Conservation (phyloP, 2,888 invertebrate species). For the Eupithecia vulgata region DNA sequence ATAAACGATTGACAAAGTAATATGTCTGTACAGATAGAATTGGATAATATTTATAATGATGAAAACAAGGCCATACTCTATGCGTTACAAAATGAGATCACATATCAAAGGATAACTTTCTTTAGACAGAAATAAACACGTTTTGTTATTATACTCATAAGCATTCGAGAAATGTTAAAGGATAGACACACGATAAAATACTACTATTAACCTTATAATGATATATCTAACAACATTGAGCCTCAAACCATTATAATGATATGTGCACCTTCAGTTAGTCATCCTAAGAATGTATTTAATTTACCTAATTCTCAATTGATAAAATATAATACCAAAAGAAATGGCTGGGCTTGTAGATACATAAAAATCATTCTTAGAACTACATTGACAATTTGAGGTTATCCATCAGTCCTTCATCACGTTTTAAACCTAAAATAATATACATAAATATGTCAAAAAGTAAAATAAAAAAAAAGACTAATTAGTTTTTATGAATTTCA, state of each 20-base stretch:
- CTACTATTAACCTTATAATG: constrained; percentile 55
- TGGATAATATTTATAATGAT: constrained; percentile 49
- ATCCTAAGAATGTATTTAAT: constrained; percentile 43
- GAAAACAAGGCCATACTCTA: constrained; percentile 63
- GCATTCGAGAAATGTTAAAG: constrained; percentile 80
- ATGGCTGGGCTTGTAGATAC: constrained; percentile 44
- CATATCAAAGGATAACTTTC: constrained; percentile 73
- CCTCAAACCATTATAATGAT: constrained; percentile 66
- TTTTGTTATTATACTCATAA: constrained; percentile 74
- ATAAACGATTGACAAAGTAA: constrained; percentile 60
- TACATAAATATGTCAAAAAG: constrained; percentile 68
- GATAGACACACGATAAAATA: constrained; percentile 49
- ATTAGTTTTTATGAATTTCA: constrained; percentile 56
- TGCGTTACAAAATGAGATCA: constrained; percentile 75
- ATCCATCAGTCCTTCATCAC: constrained; percentile 63
- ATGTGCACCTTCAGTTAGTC: constrained; percentile 59
- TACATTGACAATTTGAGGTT: constrained; percentile 54
- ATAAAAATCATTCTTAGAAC: constrained; percentile 50
- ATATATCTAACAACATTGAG: constrained; percentile 68
- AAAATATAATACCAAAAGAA: constrained; percentile 41
- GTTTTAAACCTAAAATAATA: constrained; percentile 60
- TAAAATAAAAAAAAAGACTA: constrained; percentile 65
- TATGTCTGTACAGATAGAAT: constrained; percentile 62
- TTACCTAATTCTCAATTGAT: constrained; percentile 43
- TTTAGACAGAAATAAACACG: constrained; percentile 71